Evolutionary conservation across 2,113 vertebrate species (phyloP), one percentile per base, ranked within the genome.

Genomic region (Uropsilus gracilis): DNA sequence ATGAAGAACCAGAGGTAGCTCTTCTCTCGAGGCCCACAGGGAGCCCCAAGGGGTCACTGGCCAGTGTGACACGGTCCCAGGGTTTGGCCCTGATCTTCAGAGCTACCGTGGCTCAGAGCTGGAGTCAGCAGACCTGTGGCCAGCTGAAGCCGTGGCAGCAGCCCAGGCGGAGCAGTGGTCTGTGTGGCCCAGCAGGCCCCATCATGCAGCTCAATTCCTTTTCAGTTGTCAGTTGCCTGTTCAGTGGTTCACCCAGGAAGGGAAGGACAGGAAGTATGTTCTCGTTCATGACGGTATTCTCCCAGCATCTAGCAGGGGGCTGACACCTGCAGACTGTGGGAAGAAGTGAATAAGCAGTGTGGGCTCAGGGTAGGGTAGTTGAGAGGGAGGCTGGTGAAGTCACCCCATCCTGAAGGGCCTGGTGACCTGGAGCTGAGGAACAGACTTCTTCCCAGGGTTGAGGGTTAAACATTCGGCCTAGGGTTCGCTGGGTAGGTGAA

Each of bases 41-140:
- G 63, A 71, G 81, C 42, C 85, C 32, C 2, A 0, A 26, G 50
- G 57, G 61, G 4, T 26, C 44, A 9, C 50, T 26, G 18, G 28
- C 42, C 50, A 37, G 18, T 2, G 22, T 59, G 37, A 72, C 7
- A 7, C 20, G 30, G 34, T 87, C 39, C 71, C 10, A 73, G 46
- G 44, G 13, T 84, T 84, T 94, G 59, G 37, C 32, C n/a, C 44
- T 42, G 32, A 85, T 81, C n/a, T 82, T 34, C 85, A 12, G 32
- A 71, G 89, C 44, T 24, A 6, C 68, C 42, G 34, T 42, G 57
- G 30, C 30, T 89, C 50, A 48, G 37, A 44, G 50, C 53, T 59
- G 22, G 42, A 68, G n/a, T 5, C 24, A n/a, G 34, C 48, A 76
- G 44, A 13, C 39, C 53, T 46, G 6, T 26, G 34, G 57, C 28